Conservation (phyloP, 2,113 vertebrate species). For the Myrmecophaga tridactyla region DNA sequence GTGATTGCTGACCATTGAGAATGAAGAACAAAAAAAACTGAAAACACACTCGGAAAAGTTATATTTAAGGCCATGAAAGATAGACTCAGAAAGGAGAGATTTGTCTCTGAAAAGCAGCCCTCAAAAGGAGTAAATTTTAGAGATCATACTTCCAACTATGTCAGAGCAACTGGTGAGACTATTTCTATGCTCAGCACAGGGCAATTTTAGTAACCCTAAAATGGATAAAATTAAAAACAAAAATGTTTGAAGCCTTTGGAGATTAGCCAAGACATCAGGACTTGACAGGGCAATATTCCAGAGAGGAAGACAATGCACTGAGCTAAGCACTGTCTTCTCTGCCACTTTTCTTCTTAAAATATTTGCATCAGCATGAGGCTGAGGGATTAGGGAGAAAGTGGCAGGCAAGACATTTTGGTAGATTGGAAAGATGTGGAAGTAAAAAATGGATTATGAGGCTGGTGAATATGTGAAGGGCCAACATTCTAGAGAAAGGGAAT, state of each 20-base stretch:
- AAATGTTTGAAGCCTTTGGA: not conserved
- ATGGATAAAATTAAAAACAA: not conserved
- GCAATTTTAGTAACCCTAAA: not conserved
- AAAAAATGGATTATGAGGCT: not conserved
- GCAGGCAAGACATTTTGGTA: not conserved
- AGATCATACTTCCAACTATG: not conserved
- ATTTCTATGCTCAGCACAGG: not conserved
- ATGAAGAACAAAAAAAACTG: not conserved
- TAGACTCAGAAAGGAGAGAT: not conserved
- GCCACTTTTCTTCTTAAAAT: not conserved
- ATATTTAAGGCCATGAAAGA: not conserved
- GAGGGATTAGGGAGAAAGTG: not conserved
- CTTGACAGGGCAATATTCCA: not conserved
- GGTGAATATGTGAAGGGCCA: not conserved
- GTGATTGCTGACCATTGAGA: not conserved
- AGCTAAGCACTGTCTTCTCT: not conserved
- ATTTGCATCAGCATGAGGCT: not conserved
- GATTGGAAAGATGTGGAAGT: not conserved
- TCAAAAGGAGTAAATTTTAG: not conserved
- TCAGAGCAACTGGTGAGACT: not conserved
- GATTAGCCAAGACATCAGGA: not conserved
- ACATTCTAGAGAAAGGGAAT: constrained; percentile 30
- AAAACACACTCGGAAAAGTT: not conserved
- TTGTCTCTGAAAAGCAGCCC: not conserved
- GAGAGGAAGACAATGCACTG: not conserved